Evolutionary conservation across 2,113 vertebrate species (phyloP).

Genomic region (Lycocorax pyrrhopterus): DNA sequence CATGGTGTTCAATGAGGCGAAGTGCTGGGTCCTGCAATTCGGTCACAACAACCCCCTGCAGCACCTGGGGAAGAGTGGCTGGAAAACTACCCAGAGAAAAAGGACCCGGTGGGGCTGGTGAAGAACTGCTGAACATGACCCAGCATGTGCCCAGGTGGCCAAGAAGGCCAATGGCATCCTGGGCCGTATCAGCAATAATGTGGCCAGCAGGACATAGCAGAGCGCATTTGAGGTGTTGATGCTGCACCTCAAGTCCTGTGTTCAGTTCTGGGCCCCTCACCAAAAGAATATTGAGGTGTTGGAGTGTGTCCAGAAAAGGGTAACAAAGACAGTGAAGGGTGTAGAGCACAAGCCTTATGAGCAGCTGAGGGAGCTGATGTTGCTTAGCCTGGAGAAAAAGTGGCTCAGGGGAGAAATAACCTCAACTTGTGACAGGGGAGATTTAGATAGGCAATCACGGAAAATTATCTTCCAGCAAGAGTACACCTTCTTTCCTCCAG

Average conservation of each 20-base stretch:
- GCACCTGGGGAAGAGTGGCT: background rate
- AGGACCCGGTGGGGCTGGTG: background rate
- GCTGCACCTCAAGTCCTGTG: background rate
- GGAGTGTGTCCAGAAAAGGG: background rate
- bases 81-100: background rate
- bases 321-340: background rate
- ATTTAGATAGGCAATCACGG: background rate
- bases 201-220: background rate
- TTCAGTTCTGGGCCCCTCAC: background rate
- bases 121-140: background rate
- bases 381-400: background rate
- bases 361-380: background rate
- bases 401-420: background rate
- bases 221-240: background rate
- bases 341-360: background rate
- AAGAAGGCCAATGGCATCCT: background rate
- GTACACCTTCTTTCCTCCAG: background rate
- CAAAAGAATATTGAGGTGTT: background rate
- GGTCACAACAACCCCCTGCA: background rate
- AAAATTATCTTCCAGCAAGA: background rate
- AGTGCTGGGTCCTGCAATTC: background rate
- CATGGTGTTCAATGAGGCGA: background rate
- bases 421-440: background rate
- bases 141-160: rapidly evolving
- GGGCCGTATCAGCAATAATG: background rate